Percentiles rank a stretch among this genome's conserved stretches.
Evolutionary conservation across 2,113 vertebrate species (phyloP).

Genomic region (Lepus timidus): DNA sequence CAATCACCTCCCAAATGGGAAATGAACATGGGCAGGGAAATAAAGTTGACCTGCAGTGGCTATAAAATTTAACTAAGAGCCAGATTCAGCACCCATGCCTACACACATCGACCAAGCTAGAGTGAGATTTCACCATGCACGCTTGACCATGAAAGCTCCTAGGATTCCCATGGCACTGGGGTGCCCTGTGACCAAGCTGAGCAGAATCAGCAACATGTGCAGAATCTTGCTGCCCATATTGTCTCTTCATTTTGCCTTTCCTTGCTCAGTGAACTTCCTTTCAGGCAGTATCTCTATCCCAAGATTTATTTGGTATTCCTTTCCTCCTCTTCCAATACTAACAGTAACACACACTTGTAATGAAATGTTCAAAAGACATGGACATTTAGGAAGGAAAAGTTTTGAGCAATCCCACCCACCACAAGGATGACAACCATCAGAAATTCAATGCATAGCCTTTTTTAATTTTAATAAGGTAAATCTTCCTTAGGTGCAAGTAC

Average conservation of each 20-base stretch:
- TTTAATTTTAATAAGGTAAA: slow-evolving; percentile 26
- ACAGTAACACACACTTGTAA: not conserved
- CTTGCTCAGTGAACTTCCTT: not conserved
- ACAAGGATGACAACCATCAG: not conserved
- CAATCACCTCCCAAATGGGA: not conserved
- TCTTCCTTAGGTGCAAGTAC: not conserved
- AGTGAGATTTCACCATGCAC: not conserved
- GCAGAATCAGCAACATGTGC: fast-evolving
- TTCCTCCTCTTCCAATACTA: not conserved
- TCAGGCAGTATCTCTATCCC: not conserved
- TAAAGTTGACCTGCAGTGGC: not conserved
- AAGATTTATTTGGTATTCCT: slow-evolving; percentile 29
- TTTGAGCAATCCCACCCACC: not conserved
- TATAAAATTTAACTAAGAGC: not conserved
- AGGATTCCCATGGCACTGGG: not conserved
- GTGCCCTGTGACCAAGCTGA: not conserved
- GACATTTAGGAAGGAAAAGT: not conserved
- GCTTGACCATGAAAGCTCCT: not conserved
- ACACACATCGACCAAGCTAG: not conserved
- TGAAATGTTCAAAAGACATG: slow-evolving; percentile 27
- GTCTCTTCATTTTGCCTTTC: not conserved
- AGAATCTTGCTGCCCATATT: not conserved
- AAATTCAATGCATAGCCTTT: not conserved
- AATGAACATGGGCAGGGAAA: not conserved
- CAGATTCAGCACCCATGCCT: not conserved